Conservation (phyloP, 2,797 vertebrate genomes). For the Trachops cirrhosus region DNA sequence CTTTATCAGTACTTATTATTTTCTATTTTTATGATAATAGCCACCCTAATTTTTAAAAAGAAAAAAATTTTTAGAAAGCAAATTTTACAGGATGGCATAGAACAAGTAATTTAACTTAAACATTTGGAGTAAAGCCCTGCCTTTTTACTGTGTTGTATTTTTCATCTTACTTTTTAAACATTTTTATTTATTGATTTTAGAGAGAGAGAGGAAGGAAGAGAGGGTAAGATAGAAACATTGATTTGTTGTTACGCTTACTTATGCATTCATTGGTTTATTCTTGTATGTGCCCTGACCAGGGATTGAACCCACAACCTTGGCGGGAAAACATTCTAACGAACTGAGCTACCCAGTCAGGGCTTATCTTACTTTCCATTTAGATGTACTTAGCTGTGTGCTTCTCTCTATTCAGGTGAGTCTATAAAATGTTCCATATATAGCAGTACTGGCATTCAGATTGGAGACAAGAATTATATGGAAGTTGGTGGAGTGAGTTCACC, state of each 20-base stretch:
- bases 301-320: not conserved
- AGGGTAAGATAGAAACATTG: no score
- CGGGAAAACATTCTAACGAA: not conserved
- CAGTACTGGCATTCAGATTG: constrained; percentile 91
- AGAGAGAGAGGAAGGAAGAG: no score
- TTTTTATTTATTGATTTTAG: no score
- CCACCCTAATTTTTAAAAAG: not conserved
- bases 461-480: constrained; percentile 88
- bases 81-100: not conserved
- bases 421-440: constrained; percentile 82
- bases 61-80: not conserved
- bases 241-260: not conserved
- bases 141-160: not conserved
- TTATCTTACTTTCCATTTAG: not conserved
- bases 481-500: constrained; percentile 69
- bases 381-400: not conserved
- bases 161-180: not conserved
- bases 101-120: not conserved
- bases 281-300: not conserved
- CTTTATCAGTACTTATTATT: not conserved
- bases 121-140: not conserved
- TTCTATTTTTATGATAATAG: not conserved
- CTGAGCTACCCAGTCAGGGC: not conserved
- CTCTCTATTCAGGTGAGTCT: constrained; percentile 74
- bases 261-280: not conserved